Percentiles rank a stretch among this genome's conserved stretches.
Conservation (phyloP, 2,113 vertebrate species). For the Climacteris rufus region DNA sequence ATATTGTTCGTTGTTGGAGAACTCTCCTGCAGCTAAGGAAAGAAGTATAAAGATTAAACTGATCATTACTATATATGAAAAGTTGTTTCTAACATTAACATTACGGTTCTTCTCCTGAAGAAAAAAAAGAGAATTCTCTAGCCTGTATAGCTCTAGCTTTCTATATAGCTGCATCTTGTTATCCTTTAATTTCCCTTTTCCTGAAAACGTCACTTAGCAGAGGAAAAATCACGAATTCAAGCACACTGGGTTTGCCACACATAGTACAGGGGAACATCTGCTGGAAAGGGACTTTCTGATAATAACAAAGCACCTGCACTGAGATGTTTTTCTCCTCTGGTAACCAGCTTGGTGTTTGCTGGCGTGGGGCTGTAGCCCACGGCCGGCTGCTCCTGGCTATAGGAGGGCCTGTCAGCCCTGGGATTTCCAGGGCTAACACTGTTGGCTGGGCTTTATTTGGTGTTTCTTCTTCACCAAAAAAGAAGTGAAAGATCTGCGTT, state of each 20-base stretch:
- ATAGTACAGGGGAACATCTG: background rate
- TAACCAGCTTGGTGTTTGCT: accelerated
- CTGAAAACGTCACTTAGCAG: background rate
- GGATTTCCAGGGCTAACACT: background rate
- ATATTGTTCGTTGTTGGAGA: background rate
- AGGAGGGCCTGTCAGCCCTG: background rate
- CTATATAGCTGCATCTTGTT: background rate
- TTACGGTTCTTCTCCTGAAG: background rate
- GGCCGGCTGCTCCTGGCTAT: background rate
- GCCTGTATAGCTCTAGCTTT: background rate
- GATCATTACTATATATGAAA: background rate
- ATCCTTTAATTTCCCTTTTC: background rate
- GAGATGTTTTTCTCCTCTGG: background rate
- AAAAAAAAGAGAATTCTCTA: background rate
- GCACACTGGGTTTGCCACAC: background rate
- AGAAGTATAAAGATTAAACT: background rate
- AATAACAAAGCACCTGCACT: background rate
- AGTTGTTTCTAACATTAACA: conserved; percentile 16
- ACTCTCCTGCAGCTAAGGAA: background rate
- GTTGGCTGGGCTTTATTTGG: background rate
- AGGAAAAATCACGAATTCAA: background rate
- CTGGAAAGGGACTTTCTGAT: background rate
- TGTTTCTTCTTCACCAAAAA: background rate
- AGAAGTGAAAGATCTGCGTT: background rate
- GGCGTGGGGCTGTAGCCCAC: background rate